These are phyloP conservation scores for Kryphioiulus occultus DNA, from an alignment of 2,888 invertebrate species.

Conservation along the genomic window DNA sequence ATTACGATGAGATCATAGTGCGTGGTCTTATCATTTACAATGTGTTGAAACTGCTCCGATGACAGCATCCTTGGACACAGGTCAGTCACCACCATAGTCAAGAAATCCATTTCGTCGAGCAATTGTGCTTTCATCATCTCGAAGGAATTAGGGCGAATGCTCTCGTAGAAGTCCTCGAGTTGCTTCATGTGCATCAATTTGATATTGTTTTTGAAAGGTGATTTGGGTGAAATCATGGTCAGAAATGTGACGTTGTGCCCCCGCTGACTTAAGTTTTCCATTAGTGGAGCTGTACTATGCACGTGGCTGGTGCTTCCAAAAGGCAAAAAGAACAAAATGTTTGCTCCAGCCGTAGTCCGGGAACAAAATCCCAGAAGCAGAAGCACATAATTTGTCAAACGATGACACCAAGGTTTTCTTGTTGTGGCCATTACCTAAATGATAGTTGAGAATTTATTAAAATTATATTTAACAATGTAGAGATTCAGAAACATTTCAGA, in stretches of 20 bases:
- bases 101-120: too few relatives aligned
- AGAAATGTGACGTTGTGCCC: slow-evolving; percentile 28
- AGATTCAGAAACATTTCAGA: too few relatives aligned
- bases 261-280: not conserved
- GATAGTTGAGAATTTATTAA: too few relatives aligned
- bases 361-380: not conserved
- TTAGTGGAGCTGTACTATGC: not conserved
- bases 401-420: not conserved
- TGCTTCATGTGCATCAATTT: not conserved
- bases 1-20: not conserved
- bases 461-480: too few relatives aligned
- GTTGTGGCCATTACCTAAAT: not conserved
- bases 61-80: not conserved
- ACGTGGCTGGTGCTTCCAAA: slow-evolving; percentile 31
- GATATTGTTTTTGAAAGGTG: not conserved
- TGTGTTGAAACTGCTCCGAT: not conserved
- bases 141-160: not conserved
- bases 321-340: slow-evolving; percentile 29
- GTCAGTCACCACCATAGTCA: not conserved
- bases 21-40: not conserved
- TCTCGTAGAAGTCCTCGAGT: not conserved
- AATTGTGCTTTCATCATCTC: not conserved
- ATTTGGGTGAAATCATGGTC: not conserved
- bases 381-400: not conserved
- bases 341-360: not conserved